phyloP scores from a whole-genome alignment of 2,888 invertebrate genomes.

The Temnothorax rugatulus region DNA sequence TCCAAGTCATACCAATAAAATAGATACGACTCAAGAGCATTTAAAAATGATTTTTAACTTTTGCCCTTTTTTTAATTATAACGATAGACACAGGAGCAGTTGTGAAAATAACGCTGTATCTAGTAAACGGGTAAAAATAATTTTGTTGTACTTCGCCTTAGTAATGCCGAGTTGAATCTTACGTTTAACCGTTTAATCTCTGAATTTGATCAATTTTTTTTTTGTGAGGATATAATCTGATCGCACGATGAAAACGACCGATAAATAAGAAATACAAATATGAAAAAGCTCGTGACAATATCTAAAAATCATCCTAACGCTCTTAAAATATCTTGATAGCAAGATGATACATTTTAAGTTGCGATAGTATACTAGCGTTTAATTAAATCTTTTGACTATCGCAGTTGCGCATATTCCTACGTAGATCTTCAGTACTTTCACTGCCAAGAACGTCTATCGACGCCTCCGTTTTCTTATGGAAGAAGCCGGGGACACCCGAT shows the following conservation, averaged over 20 bases:
- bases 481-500: constrained; percentile 8
- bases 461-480: constrained; percentile 1
- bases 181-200: no score
- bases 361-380: background rate
- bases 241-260: background rate
- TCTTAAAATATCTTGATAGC: background rate
- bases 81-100: background rate
- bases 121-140: background rate
- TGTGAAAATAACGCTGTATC: background rate
- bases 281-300: background rate
- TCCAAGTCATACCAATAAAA: background rate
- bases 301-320: background rate
- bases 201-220: background rate
- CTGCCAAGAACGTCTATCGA: background rate
- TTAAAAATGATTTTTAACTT: background rate
- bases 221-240: background rate
- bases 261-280: background rate
- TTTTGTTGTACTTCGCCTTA: background rate
- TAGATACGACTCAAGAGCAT: background rate
- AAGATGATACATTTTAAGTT: background rate
- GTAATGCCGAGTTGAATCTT: no score
- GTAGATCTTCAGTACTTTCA: constrained; percentile 22
- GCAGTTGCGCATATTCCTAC: background rate
- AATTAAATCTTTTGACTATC: background rate
- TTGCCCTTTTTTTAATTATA: background rate